A percentile compares a stretch with the other conserved stretches of the same genome.
Conservation (phyloP, 2,888 invertebrate species). For the Scaptodrosophila latifasciaeformis region DNA sequence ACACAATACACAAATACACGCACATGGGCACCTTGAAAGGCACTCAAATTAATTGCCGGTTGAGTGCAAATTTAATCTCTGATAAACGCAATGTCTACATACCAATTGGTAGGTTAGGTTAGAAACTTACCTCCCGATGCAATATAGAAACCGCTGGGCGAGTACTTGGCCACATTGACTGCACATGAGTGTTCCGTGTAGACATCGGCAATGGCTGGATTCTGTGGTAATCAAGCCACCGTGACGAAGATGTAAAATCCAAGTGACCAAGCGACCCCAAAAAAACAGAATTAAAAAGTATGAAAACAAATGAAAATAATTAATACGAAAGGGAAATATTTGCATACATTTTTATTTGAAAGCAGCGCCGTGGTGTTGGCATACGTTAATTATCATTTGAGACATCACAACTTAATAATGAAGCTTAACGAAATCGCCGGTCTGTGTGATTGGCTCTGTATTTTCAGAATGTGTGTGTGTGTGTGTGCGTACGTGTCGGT, state of each 20-base stretch:
- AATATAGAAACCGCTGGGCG: slow-evolving; percentile 98
- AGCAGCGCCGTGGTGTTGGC: too few relatives aligned
- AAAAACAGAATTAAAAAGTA: slow-evolving; percentile 3
- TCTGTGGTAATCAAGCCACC: slow-evolving; percentile 76
- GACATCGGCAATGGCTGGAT: slow-evolving; percentile 94
- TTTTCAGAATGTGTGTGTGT: too few relatives aligned
- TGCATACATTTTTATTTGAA: too few relatives aligned
- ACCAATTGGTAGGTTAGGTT: too few relatives aligned
- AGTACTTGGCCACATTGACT: slow-evolving; percentile 98
- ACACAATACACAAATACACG: not conserved
- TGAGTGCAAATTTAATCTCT: slow-evolving; percentile 1
- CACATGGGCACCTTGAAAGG: not conserved
- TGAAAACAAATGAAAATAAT: slow-evolving; percentile 16
- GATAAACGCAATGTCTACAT: too few relatives aligned
- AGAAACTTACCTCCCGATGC: slow-evolving; percentile 91
- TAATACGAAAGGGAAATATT: too few relatives aligned
- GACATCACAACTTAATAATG: slow-evolving; percentile 26
- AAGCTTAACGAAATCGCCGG: too few relatives aligned
- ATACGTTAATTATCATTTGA: slow-evolving; percentile 8
- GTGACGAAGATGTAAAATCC: slow-evolving; percentile 32
- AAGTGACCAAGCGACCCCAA: not conserved
- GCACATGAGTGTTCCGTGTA: slow-evolving; percentile 98
- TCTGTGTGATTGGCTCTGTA: too few relatives aligned
- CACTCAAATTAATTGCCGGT: not conserved
- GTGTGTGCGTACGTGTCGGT: too few relatives aligned